Percentiles rank a stretch among this genome's conserved stretches.
Conservation (phyloP, 2,113 vertebrate species). For the Coracopsis vasa region DNA sequence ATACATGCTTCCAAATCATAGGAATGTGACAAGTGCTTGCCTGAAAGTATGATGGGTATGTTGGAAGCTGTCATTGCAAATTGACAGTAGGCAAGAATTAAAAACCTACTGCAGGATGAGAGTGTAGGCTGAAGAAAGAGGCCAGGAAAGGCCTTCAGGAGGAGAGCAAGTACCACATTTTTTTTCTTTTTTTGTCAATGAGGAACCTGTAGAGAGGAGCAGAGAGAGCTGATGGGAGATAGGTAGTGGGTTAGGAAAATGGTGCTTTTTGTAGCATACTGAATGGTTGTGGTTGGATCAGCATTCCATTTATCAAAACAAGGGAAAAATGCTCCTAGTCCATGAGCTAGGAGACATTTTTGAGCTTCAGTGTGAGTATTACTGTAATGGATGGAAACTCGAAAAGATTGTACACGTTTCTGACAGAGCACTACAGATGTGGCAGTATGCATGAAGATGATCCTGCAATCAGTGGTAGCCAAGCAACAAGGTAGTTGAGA, state of each 20-base stretch:
- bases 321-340: neutral
- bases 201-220: neutral
- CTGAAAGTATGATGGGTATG: neutral
- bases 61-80: neutral
- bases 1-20: accelerated
- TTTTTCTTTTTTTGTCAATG: neutral
- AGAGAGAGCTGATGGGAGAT: neutral
- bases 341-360: accelerated
- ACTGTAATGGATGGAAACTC: accelerated
- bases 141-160: neutral
- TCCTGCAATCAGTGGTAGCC: neutral
- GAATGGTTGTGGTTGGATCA: neutral
- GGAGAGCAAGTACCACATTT: neutral
- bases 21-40: accelerated
- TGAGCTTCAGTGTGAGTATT: neutral
- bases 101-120: neutral
- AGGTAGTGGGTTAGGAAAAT: neutral
- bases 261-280: neutral
- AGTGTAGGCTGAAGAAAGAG: neutral
- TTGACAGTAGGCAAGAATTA: neutral
- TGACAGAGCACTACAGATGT: neutral
- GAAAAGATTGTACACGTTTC: neutral
- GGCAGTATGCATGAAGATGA: neutral
- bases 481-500: neutral
- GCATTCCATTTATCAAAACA: neutral